Evolutionary conservation across 2,797 vertebrate genomes (phyloP).

Genomic region (Rhinatrema bivittatum): DNA sequence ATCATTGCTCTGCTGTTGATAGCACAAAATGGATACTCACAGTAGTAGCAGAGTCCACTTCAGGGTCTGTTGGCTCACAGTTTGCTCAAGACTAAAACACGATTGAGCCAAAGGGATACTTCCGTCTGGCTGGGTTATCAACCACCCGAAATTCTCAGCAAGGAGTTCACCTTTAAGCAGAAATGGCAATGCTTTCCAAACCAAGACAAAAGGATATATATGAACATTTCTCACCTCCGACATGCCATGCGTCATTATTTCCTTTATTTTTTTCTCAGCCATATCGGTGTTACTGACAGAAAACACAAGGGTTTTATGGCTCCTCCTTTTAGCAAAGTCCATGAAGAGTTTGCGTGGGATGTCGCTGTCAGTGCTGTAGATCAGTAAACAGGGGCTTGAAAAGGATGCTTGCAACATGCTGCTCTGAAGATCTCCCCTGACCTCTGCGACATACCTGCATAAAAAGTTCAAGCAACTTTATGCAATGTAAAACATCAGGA

Average conservation of each 20-base stretch:
- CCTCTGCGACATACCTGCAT: conserved; percentile 9
- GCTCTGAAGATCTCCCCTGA: conserved; percentile 4
- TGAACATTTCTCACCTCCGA: conserved; percentile 12
- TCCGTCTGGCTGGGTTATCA: too few relatives aligned
- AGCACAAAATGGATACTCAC: too few relatives aligned
- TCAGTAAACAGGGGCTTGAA: conserved; percentile 2
- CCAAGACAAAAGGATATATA: too few relatives aligned
- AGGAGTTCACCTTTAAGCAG: too few relatives aligned
- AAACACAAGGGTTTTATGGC: conserved; percentile 1
- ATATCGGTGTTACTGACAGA: background rate
- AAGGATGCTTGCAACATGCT: background rate
- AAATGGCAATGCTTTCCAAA: too few relatives aligned
- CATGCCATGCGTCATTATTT: conserved; percentile 4
- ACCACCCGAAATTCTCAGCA: too few relatives aligned
- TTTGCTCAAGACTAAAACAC: too few relatives aligned
- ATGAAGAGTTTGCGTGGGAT: background rate
- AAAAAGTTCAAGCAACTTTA: background rate
- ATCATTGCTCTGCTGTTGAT: too few relatives aligned
- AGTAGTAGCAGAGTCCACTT: too few relatives aligned
- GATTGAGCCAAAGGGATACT: too few relatives aligned
- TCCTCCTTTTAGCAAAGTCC: conserved; percentile 1
- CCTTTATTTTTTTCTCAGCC: background rate
- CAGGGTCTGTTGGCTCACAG: too few relatives aligned
- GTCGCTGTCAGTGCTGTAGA: conserved; percentile 5
- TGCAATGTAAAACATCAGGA: too few relatives aligned